Evolutionary conservation across 2,888 invertebrate genomes (phyloP).

Genomic region (Patella caerulea): DNA sequence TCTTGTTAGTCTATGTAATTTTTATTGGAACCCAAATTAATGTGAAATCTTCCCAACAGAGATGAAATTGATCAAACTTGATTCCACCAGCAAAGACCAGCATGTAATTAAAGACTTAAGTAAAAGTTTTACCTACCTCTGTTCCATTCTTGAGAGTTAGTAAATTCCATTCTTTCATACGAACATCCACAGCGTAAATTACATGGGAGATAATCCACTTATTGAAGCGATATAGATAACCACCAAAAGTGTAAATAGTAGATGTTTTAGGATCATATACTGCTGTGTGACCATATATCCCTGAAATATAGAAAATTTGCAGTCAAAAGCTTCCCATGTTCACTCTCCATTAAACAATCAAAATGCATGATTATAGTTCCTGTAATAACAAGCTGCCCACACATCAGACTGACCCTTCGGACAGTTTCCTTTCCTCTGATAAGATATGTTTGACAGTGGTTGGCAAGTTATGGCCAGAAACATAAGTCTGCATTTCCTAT

Average conservation of each 20-base stretch:
- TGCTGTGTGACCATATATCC: conserved; percentile 89
- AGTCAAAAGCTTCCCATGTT: not conserved
- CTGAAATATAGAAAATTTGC: conserved; percentile 52
- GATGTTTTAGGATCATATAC: conserved; percentile 87
- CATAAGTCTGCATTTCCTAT: no score
- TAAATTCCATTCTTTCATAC: conserved; percentile 47
- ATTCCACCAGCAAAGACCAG: not conserved
- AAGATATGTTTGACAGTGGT: no score
- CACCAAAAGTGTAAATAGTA: conserved; percentile 91
- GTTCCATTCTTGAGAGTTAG: conserved; percentile 47
- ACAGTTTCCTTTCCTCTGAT: no score
- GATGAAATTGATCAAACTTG: not conserved
- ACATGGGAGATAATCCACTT: conserved; percentile 80
- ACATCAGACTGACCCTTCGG: no score
- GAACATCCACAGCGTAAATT: conserved; percentile 52
- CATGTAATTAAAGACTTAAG: not conserved
- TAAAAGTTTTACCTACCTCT: conserved; percentile 32
- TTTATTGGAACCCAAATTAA: no score
- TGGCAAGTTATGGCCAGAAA: no score
- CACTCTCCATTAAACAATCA: no score
- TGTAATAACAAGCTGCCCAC: no score
- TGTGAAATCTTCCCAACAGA: no score
- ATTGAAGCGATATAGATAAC: conserved; percentile 83
- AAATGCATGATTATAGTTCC: no score
- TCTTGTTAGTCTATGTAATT: no score